phyloP scores from a whole-genome alignment of 2,797 vertebrate genomes.

The Sebastes cheni region DNA sequence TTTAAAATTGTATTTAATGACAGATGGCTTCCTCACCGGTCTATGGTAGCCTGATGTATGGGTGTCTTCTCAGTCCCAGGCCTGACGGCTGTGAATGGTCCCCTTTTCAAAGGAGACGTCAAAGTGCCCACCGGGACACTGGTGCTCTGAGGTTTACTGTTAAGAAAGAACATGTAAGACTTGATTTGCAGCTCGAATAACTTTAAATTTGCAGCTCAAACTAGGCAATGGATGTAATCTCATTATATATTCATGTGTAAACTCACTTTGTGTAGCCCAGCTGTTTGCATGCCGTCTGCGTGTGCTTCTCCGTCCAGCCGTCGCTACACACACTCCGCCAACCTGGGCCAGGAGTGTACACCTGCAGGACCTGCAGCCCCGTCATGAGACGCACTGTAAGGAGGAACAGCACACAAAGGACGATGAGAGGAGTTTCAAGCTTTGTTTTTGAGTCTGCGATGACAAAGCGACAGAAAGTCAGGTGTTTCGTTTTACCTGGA shows the following conservation, averaged over 20 bases:
- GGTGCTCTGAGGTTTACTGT: constrained; percentile 61
- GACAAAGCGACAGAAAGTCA: neutral
- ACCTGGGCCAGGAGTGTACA: constrained; percentile 66
- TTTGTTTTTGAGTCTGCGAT: neutral
- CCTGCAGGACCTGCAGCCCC: constrained; percentile 83
- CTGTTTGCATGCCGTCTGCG: constrained; percentile 83
- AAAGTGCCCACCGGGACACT: constrained; percentile 29
- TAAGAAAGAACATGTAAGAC: constrained; percentile 4
- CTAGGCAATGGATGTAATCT: neutral
- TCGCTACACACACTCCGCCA: constrained; percentile 89
- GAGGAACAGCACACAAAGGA: neutral
- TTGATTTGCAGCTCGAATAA: neutral
- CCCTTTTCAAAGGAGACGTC: constrained; percentile 19
- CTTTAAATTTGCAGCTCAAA: neutral
- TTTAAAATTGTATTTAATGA: neutral
- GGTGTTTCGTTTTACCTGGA: constrained; percentile 69
- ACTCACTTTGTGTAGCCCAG: constrained; percentile 89
- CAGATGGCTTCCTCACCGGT: constrained; percentile 52
- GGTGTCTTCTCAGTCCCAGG: constrained; percentile 29
- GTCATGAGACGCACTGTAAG: constrained; percentile 85
- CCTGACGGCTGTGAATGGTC: constrained; percentile 66
- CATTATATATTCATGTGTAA: neutral
- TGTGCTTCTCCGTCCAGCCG: constrained; percentile 80
- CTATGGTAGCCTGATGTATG: constrained; percentile 59
- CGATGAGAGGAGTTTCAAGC: neutral